Evolutionary conservation across 2,888 invertebrate species (phyloP), one percentile per base, ranked within the genome.

Genomic region (Drosophila pseudotalamancana): DNA sequence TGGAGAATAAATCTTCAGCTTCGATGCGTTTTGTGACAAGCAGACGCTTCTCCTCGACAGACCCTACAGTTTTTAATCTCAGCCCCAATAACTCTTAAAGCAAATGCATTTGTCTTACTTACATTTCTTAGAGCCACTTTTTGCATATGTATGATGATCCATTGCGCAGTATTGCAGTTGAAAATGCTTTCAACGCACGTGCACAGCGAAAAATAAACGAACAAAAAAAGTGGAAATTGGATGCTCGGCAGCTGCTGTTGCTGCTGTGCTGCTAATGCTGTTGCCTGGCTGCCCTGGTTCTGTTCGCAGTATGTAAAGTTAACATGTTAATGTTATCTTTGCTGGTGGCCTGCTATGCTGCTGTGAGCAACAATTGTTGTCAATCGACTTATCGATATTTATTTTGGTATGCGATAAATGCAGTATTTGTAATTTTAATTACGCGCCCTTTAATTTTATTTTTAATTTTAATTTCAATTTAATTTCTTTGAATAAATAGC

Each of bases 121-220:
- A 90, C 90, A 90, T 68, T 89, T 90, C 65, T 89, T 89, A 27
- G 80, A 74, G 9, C 85, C 85, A 32, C 76, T 75, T 43, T 91
- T 90, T 11, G 90, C 90, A 62, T 91, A 91, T 4, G 89, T 89
- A 68, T 90, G 90, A 39, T 90, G 72, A 40, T 90, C 90, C 91
- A 90, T 90, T 34, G 32, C 46, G 49, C 66, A 43, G 40, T 55
- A 9, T 19, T 16, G 45, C 34, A 29, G 34, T 21, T 48, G 45
- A 43, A 75, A 63, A 63, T 25, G 29, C 18, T 48, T 14, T 39
- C 48, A 51, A 71, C 53, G 66, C 72, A 72, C 72, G 72, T 72
- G 72, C 66, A 72, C 63, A 55, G 35, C 27, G 40, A 59, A 56
- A 49, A 56, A 49, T 46, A 43, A 55, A 60, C 14, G 61, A 69